Evolutionary conservation across 2,888 invertebrate genomes (phyloP).

Genomic region (Meta bourneti): DNA sequence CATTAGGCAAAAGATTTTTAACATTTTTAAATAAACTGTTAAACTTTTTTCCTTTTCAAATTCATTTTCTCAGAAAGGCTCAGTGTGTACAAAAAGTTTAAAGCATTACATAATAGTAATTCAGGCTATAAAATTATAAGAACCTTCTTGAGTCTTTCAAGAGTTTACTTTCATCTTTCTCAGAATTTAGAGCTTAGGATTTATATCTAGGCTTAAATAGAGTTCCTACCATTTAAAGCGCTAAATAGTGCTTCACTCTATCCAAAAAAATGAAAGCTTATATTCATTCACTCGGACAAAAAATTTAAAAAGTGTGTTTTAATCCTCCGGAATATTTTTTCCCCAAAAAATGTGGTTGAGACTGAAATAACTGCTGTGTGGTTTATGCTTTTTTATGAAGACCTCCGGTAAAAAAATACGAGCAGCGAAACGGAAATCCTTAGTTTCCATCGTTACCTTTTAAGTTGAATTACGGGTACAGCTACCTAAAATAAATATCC

Average conservation of each 20-base stretch:
- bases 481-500: no score
- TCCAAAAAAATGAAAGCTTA: slow-evolving; percentile 20
- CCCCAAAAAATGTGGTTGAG: slow-evolving; percentile 7
- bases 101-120: neutral
- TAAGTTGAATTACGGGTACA: no score
- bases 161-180: neutral
- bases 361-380: slow-evolving; percentile 19
- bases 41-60: no score
- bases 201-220: slow-evolving; percentile 21
- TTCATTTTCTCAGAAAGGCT: no score
- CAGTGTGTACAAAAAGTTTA: no score
- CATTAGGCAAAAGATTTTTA: no score
- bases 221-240: slow-evolving; percentile 48
- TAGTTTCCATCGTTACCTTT: no score
- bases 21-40: no score
- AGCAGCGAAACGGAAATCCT: slow-evolving; percentile 1
- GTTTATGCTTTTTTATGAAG: slow-evolving; percentile 32
- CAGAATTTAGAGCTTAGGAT: slow-evolving; percentile 33
- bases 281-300: slow-evolving; percentile 7
- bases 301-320: slow-evolving; percentile 24
- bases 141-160: neutral
- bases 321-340: slow-evolving; percentile 30
- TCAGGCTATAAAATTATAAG: neutral
- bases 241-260: slow-evolving; percentile 20
- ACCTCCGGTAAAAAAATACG: slow-evolving; percentile 31